Evolutionary conservation across 2,888 invertebrate species (phyloP).

Genomic region (Shargacucullia verbasci): DNA sequence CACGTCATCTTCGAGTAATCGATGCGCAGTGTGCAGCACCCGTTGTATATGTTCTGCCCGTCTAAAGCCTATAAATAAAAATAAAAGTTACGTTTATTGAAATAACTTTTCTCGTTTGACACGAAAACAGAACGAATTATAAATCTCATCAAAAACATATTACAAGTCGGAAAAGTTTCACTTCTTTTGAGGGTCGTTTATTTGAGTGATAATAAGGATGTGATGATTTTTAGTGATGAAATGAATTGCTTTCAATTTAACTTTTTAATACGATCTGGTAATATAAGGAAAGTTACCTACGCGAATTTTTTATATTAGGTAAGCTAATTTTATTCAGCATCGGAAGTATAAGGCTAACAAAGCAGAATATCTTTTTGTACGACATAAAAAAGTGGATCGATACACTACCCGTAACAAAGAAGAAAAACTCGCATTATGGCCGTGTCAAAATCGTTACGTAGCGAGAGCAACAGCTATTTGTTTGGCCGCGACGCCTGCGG

Average conservation of each 20-base stretch:
- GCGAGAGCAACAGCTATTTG: conserved; percentile 80
- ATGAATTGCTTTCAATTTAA: conserved; percentile 55
- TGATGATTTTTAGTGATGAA: conserved; percentile 53
- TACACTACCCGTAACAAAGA: conserved; percentile 58
- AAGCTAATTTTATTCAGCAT: conserved; percentile 28
- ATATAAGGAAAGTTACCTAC: background rate
- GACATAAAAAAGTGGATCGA: conserved; percentile 51
- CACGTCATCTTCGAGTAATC: conserved; percentile 99
- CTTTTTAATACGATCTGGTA: conserved; percentile 45
- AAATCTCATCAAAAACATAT: conserved; percentile 66
- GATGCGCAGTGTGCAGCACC: conserved; percentile 99
- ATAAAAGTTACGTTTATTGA: conserved; percentile 53
- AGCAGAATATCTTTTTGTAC: conserved; percentile 39
- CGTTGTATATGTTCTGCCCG: conserved; percentile 99
- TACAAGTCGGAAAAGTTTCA: conserved; percentile 61
- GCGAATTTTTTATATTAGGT: conserved; percentile 21
- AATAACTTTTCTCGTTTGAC: conserved; percentile 67
- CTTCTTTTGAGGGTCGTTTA: conserved; percentile 60
- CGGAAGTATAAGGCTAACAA: conserved; percentile 23
- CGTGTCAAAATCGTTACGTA: conserved; percentile 81
- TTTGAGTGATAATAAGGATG: conserved; percentile 56
- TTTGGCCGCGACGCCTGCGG: conserved; percentile 84
- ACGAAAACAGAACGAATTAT: conserved; percentile 62
- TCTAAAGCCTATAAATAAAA: conserved; percentile 93
- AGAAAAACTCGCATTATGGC: conserved; percentile 72